Percentiles rank a stretch among this genome's conserved stretches.
phyloP scores from a whole-genome alignment of 1,140 invertebrate species.

The Pseudachorutes palmiensis region DNA sequence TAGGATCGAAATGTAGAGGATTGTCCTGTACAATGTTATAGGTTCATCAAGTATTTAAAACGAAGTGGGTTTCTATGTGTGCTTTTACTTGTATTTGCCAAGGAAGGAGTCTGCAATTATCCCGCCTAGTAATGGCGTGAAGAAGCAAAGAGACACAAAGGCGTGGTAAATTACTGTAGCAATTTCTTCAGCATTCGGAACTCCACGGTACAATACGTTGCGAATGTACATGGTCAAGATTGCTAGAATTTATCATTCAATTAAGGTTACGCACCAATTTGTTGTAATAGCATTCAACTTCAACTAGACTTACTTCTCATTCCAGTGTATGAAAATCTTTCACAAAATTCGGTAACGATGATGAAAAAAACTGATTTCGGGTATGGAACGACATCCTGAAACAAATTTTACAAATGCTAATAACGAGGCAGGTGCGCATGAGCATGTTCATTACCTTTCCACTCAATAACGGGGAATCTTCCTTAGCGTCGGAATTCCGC shows the following conservation, averaged over 20 bases:
- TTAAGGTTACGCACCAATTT: too few relatives aligned
- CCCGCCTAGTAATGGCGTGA: constrained; percentile 45
- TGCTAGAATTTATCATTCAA: too few relatives aligned
- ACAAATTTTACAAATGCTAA: not conserved
- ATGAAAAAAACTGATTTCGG: constrained; percentile 87
- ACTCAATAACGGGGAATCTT: too few relatives aligned
- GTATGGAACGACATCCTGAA: constrained; percentile 52
- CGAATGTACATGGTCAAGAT: constrained; percentile 71
- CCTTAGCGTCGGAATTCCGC: too few relatives aligned
- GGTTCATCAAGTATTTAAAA: too few relatives aligned
- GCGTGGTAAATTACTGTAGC: constrained; percentile 73
- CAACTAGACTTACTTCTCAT: constrained; percentile 54
- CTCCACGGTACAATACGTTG: constrained; percentile 51
- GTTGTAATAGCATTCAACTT: constrained; percentile 6
- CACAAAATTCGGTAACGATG: constrained; percentile 90
- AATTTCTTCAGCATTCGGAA: constrained; percentile 48
- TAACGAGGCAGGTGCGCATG: not conserved
- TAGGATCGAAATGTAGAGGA: constrained; percentile 75
- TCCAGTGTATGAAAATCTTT: constrained; percentile 91
- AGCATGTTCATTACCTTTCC: too few relatives aligned
- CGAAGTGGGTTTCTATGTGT: too few relatives aligned
- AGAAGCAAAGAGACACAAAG: constrained; percentile 73
- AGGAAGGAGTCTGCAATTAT: constrained; percentile 77
- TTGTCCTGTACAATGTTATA: too few relatives aligned
- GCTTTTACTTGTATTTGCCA: constrained; percentile 67